A percentile compares a stretch with the other conserved stretches of the same genome.
phyloP scores from a whole-genome alignment of 2,888 invertebrate genomes.

The Lissocephala sabroskyi region DNA sequence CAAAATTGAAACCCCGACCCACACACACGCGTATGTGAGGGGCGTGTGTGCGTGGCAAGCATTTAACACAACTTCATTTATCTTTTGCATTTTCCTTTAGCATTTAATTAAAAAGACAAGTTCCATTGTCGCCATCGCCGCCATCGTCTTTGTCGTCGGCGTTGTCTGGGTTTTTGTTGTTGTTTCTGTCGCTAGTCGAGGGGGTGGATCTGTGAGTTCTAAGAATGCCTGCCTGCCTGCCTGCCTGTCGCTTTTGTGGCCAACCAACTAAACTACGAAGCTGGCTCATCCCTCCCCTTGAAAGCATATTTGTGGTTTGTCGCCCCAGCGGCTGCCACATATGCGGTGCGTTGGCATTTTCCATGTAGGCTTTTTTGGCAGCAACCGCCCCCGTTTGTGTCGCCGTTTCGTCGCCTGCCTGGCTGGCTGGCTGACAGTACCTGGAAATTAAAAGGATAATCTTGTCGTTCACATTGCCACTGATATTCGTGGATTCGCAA shows the following conservation, averaged over 20 bases:
- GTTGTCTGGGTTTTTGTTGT: not conserved
- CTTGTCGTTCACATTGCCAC: conserved; percentile 39
- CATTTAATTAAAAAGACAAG: conserved; percentile 65
- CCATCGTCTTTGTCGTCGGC: too few relatives aligned
- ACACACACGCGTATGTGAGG: conserved; percentile 3
- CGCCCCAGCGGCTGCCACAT: conserved; percentile 51
- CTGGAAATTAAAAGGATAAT: conserved; percentile 60
- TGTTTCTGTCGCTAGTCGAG: too few relatives aligned
- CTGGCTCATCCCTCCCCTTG: too few relatives aligned
- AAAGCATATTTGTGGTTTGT: conserved; percentile 64
- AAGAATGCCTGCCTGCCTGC: too few relatives aligned
- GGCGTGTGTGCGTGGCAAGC: conserved; percentile 46
- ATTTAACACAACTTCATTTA: conserved; percentile 66
- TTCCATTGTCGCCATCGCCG: conserved; percentile 52
- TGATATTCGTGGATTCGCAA: conserved; percentile 44
- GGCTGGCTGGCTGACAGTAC: not conserved
- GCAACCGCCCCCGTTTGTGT: not conserved
- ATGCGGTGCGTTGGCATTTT: conserved; percentile 33
- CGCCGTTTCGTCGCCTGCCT: not conserved
- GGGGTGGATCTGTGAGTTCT: too few relatives aligned
- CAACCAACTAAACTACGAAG: conserved; percentile 9
- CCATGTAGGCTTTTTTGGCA: not conserved
- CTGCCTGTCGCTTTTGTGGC: conserved; percentile 31
- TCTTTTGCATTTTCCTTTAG: conserved; percentile 64
- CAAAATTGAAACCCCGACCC: conserved; percentile 49